Evolutionary conservation across 2,113 vertebrate species (phyloP).

Genomic region (Ranitomeya imitator): DNA sequence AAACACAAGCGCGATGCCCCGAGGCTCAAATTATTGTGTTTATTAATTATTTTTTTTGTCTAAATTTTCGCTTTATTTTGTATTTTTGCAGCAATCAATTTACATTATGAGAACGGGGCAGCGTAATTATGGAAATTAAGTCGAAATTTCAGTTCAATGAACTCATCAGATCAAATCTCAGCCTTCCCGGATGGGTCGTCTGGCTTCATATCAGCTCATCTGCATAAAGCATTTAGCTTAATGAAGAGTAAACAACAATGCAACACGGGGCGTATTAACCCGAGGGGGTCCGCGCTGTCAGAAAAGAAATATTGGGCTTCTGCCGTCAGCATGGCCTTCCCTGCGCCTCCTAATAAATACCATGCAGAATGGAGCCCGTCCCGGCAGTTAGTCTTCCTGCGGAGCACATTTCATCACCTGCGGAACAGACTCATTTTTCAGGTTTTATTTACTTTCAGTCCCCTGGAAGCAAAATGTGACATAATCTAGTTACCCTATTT

Average conservation of each 20-base stretch:
- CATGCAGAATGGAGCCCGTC: slow-evolving; percentile 50
- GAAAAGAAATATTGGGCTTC: slow-evolving; percentile 69
- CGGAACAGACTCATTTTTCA: slow-evolving; percentile 65
- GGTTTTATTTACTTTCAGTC: slow-evolving; percentile 67
- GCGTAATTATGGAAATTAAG: slow-evolving; percentile 80
- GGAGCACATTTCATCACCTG: slow-evolving; percentile 63
- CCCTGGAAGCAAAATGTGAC: slow-evolving; percentile 68
- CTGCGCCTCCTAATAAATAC: slow-evolving; percentile 56
- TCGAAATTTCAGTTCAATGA: slow-evolving; percentile 78
- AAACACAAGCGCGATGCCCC: slow-evolving; percentile 68
- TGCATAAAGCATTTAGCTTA: slow-evolving; percentile 79
- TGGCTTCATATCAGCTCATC: slow-evolving; percentile 77
- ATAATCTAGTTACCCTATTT: slow-evolving; percentile 68
- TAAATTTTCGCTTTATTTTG: slow-evolving; percentile 72
- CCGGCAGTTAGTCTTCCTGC: slow-evolving; percentile 64
- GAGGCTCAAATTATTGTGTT: slow-evolving; percentile 72
- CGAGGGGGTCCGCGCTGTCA: slow-evolving; percentile 71
- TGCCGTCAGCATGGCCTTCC: slow-evolving; percentile 38
- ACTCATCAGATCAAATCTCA: slow-evolving; percentile 79
- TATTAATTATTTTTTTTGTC: slow-evolving; percentile 65
- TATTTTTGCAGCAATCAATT: slow-evolving; percentile 74
- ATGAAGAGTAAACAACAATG: slow-evolving; percentile 77
- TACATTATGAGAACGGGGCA: slow-evolving; percentile 77
- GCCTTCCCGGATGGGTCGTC: slow-evolving; percentile 75
- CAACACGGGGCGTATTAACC: slow-evolving; percentile 71